Evolutionary conservation across 2,797 vertebrate species (phyloP).

Genomic region (Hafferia zeledoni): DNA sequence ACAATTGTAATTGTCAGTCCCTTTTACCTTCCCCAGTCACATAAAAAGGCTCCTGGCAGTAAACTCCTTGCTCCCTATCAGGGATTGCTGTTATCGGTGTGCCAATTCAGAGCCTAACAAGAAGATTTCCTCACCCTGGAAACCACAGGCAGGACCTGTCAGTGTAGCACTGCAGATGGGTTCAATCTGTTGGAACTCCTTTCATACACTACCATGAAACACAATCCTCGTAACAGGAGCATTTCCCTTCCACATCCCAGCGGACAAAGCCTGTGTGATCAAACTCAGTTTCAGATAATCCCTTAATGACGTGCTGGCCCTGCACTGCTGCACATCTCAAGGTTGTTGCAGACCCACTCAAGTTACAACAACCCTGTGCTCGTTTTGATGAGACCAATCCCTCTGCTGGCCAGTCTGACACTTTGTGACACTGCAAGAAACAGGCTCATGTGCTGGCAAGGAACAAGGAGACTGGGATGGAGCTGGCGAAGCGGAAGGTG

Average conservation of each 20-base stretch:
- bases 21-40: background rate
- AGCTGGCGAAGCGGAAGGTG: background rate
- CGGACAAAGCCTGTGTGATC: background rate
- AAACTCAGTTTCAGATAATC: background rate
- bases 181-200: background rate
- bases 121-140: background rate
- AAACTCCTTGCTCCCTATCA: background rate
- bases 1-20: background rate
- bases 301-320: background rate
- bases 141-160: background rate
- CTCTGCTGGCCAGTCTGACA: background rate
- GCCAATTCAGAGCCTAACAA: background rate
- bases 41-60: fast-evolving
- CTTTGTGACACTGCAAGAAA: background rate
- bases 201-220: background rate
- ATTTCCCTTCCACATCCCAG: background rate
- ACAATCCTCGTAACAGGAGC: background rate
- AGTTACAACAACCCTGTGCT: background rate
- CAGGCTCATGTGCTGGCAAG: background rate
- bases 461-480: background rate
- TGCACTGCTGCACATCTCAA: fast-evolving
- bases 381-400: background rate
- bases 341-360: background rate
- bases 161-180: background rate
- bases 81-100: background rate